Evolutionary conservation across 2,888 invertebrate genomes (phyloP).

Genomic region (Chalcis sispes): DNA sequence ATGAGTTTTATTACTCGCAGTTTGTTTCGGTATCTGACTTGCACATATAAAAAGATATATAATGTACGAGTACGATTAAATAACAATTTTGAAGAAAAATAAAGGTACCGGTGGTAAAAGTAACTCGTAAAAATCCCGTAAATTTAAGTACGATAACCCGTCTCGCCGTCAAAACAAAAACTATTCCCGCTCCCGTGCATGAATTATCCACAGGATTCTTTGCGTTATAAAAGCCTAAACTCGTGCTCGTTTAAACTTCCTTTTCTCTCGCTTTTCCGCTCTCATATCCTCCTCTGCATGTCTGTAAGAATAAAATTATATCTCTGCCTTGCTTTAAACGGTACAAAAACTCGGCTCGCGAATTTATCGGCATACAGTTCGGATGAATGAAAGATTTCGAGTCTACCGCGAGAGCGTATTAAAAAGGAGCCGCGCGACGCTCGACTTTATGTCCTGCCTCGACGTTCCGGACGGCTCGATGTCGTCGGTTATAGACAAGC

Average conservation of each 20-base stretch:
- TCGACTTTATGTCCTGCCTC: constrained; percentile 27
- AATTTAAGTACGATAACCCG: background rate
- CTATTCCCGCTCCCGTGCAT: background rate
- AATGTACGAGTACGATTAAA: too few relatives aligned
- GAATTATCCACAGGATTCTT: background rate
- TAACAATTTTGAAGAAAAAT: constrained; percentile 28
- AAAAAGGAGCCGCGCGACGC: constrained; percentile 24
- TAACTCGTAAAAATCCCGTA: constrained; percentile 34
- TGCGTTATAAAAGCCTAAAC: background rate
- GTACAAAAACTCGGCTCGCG: too few relatives aligned
- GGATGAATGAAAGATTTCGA: too few relatives aligned
- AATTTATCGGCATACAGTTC: too few relatives aligned
- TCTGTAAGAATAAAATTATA: too few relatives aligned
- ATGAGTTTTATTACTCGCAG: constrained; percentile 34
- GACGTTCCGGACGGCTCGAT: constrained; percentile 37
- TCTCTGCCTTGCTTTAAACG: too few relatives aligned
- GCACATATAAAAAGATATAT: background rate
- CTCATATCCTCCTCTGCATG: too few relatives aligned
- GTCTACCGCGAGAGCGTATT: too few relatives aligned
- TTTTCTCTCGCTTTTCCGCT: too few relatives aligned
- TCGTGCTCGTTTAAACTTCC: too few relatives aligned
- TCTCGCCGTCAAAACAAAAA: constrained; percentile 29
- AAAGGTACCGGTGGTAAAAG: constrained; percentile 19
- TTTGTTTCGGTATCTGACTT: background rate
- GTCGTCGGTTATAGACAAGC: constrained; percentile 25